Evolutionary conservation across 2,797 vertebrate genomes (phyloP), one percentile per base, ranked within the genome.

Genomic region (Coendou prehensilis): DNA sequence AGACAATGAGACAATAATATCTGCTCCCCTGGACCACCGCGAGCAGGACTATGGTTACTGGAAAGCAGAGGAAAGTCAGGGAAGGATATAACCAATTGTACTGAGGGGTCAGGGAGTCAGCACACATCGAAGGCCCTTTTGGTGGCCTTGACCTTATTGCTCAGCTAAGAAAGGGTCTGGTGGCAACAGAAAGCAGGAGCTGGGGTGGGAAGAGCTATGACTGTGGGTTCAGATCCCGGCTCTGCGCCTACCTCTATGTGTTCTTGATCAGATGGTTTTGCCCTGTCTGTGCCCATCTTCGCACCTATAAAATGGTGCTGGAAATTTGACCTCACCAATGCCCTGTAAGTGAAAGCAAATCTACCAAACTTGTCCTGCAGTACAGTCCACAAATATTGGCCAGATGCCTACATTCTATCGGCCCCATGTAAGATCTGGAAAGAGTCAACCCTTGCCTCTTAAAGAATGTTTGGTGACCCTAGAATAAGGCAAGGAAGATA

Each of bases 231-330:
- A 23, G 9, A 5, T 45, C 26, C 63, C 2, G 13, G 75, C 22
- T 52, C 87, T 67, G 11, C 0, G 0, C 33, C 1, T 52, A 0
- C 20, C 2, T 13, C 61, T 11, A 0, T 8, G 10, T 67, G 64
- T 47, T 7, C 57, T n/a, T 13, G 59, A 41, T 30, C 13, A 3
- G 15, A 13, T 23, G 8, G 6, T 15, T 50, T 3, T 22, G 7
- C 84, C 13, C 10, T 75, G 23, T 69, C 33, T 9, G 0, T 18
- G 11, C 28, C 23, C 22, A 45, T 80, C 75, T n/a, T 63, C 9
- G 9, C 41, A 50, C 69, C 56, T 17, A 2, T 15, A 10, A n/a
- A 30, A 47, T 8, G 3, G 6, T 28, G 28, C 30, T 20, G 5
- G 45, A 54, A 23, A 33, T 18, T 5, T 2, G 1, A 50, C 33